Evolutionary conservation across 2,797 vertebrate genomes (phyloP), one percentile per base, ranked within the genome.

Genomic region (Sebastes minor): DNA sequence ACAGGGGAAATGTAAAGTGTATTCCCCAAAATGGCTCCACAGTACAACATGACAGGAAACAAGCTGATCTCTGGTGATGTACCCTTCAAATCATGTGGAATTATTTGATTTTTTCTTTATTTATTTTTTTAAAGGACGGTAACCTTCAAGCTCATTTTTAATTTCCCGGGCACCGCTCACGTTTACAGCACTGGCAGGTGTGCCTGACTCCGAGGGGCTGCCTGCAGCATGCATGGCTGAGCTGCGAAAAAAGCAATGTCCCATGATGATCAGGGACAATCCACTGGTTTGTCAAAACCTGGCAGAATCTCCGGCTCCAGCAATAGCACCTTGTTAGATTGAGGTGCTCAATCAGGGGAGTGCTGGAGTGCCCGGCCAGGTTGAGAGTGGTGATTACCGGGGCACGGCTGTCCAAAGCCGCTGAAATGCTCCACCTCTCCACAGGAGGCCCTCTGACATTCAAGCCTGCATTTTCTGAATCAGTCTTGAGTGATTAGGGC

Each of bases 381-480:
- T 97, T 96, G 95, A 97, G 97, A 98, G 97, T 96, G 97, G 97
- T 99, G 98, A 99, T 99, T 99, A 98, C 97, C 96, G 96, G 97
- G 97, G 95, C 96, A 95, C 95, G 96, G 96, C 96, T 95, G 96
- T 91, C 96, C 94, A 97, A 96, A 97, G 97, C 96, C 95, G 94
- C 96, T 95, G 96, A 97, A 98, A 97, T 97, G 97, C 97, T 97
- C 97, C 96, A 95, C 96, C 95, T 96, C 98, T 92, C 98, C 90
- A 95, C 98, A 97, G 98, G 98, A 98, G 97, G 97, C 97, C 97
- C 96, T 97, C 97, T 97, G 97, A 97, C 97, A 97, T 98, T 98
- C 97, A 97, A 97, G 97, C 96, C 97, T 98, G 96, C 98, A 97
- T 99, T 96, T 99, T 98, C 97, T 98, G 98, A 99, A 99, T 99